Percentiles rank a stretch among this genome's conserved stretches.
phyloP scores from a whole-genome alignment of 2,113 vertebrate genomes.

The Xenus cinereus region DNA sequence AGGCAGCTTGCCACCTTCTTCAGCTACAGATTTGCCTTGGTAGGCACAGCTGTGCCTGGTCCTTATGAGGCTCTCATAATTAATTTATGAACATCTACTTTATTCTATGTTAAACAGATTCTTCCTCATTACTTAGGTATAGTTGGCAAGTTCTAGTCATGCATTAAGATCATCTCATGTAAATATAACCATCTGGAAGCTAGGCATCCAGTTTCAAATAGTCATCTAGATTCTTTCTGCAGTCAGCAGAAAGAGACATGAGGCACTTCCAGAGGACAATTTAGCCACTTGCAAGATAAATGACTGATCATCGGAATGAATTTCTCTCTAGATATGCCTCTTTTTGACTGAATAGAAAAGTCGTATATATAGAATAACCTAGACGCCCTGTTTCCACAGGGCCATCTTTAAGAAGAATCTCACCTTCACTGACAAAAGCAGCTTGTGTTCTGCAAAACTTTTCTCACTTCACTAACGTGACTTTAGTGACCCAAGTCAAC shows the following conservation, averaged over 20 bases:
- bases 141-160: constrained; percentile 3
- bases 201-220: neutral
- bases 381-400: neutral
- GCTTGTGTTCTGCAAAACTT: neutral
- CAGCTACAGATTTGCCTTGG: neutral
- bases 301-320: neutral
- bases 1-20: neutral
- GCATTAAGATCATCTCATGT: constrained; percentile 1
- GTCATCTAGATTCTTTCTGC: neutral
- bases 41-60: neutral
- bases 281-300: neutral
- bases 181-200: constrained; percentile 18
- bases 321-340: neutral
- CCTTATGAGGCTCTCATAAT: neutral
- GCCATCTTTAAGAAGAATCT: neutral
- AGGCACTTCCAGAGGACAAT: neutral
- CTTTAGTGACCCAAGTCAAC: neutral
- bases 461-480: neutral
- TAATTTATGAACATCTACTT: constrained; percentile 30
- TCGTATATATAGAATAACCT: neutral
- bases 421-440: neutral
- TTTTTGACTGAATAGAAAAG: neutral
- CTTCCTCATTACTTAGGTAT: constrained; percentile 15
- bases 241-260: neutral
- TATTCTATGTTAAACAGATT: constrained; percentile 19